A percentile compares a stretch with the other conserved stretches of the same genome.
Evolutionary conservation across 1,140 invertebrate species (phyloP).

Genomic region (Agraylea sexmaculata): DNA sequence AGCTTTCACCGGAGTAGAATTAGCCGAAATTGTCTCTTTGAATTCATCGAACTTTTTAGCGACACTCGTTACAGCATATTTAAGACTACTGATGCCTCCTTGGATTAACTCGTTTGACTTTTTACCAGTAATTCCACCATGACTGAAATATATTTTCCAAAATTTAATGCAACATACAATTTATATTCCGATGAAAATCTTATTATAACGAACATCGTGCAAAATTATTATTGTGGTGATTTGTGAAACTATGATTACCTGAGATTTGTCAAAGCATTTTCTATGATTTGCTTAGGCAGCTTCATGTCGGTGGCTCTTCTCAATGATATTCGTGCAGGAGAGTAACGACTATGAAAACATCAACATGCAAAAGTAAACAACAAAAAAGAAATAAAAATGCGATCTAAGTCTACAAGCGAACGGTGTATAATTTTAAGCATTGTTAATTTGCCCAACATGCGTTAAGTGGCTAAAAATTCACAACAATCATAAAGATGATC

Average conservation of each 20-base stretch:
- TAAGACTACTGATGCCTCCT: conserved; percentile 72
- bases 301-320: conserved; percentile 61
- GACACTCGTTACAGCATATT: conserved; percentile 73
- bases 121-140: conserved; percentile 68
- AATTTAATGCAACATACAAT: conserved; percentile 4
- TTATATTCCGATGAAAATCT: too few relatives aligned
- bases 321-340: conserved; percentile 61
- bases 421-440: conserved; percentile 12
- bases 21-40: conserved; percentile 81
- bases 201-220: conserved; percentile 7
- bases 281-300: conserved; percentile 57
- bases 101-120: conserved; percentile 81
- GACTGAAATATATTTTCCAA: conserved; percentile 41
- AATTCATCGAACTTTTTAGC: conserved; percentile 87
- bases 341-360: conserved; percentile 64
- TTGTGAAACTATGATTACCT: conserved; percentile 53
- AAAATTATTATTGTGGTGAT: not conserved
- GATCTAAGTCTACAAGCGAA: not conserved
- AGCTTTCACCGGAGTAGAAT: conserved; percentile 70
- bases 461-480: conserved; percentile 3
- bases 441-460: not conserved
- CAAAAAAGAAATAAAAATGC: conserved; percentile 13
- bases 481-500: too few relatives aligned
- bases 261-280: conserved; percentile 55
- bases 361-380: conserved; percentile 25